Conservation (phyloP, 2,113 vertebrate species). For the Thamnaconus septentrionalis region DNA sequence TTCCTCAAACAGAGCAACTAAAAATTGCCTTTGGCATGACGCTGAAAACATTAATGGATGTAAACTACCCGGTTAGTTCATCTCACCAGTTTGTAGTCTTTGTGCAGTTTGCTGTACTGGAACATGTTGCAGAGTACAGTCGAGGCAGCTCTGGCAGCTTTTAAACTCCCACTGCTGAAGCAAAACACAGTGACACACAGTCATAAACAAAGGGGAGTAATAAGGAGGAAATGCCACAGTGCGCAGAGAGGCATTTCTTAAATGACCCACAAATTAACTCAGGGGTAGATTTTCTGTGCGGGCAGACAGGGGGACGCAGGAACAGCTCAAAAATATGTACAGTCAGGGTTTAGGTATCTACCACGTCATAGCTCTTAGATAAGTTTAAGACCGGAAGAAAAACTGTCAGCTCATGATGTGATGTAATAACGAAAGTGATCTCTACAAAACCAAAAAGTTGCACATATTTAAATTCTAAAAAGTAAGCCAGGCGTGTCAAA, state of each 20-base stretch:
- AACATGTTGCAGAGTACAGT: constrained; percentile 96
- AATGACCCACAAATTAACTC: background rate
- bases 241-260: background rate
- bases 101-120: constrained; percentile 94
- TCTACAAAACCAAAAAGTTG: no score
- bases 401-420: background rate
- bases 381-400: background rate
- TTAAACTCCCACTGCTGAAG: constrained; percentile 83
- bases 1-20: no score
- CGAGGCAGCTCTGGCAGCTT: constrained; percentile 86
- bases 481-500: no score
- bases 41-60: no score
- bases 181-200: constrained; percentile 17
- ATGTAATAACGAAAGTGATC: no score
- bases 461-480: no score
- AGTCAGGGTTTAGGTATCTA: constrained; percentile 5
- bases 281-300: constrained; percentile 1
- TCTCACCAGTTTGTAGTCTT: constrained; percentile 89
- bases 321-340: background rate
- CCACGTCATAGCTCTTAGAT: background rate
- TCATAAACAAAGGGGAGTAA: constrained; percentile 8
- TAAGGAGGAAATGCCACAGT: constrained; percentile 35
- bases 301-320: background rate
- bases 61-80: no score
- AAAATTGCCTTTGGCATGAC: background rate